Base-by-base conservation (phyloP, 2,888 invertebrate species). In the Stenichneumon culpator region DNA sequence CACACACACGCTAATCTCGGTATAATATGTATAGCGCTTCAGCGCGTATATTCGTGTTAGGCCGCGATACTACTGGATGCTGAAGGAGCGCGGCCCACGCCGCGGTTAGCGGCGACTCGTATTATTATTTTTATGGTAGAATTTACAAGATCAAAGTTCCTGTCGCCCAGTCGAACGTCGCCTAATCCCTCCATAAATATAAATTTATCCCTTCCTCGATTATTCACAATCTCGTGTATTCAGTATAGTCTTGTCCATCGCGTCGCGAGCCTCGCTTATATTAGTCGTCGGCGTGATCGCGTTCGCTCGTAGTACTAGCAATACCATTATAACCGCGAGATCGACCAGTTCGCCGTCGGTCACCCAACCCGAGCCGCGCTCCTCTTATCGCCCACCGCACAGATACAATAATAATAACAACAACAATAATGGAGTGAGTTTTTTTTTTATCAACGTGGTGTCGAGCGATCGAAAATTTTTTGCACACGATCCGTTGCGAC, bases 191-290 rank as follows among this genome's bases (percentile, higher is more conserved):
- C 77, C 77, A 52, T 77, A 67, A 36, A 77, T 50, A 68, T 60
- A 47, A 80, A 80, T 83, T 14, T 86, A 86, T 83, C 80, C 82
- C 86, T 80, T 86, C 79, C 74, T 73, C 65, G 52, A 80, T 78
- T 39, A 74, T 72, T 77, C 52, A 72, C 11, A 44, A 57, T 16
- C 32, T 28, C 44, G 7, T 73, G 6, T 73, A 70, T 82, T 75
- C 78, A 82, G 80, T 83, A 65, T 67, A 75, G 75, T 73, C 60
- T 78, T 72, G 79, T 79, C 75, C 60, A 79, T 82, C 85, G 79
- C 67, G 60, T 36, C 19, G 73, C 63, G 69, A 68, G 47, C 60
- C 60, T 69, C 77, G 36, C 63, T 63, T 44, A 54, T 77, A 79
- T 82, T 67, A 74, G 73, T 81, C 81, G 60, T 25, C 11, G 72